These are phyloP conservation scores for Stegodyphus mimosarum DNA, from an alignment of 1,140 invertebrate species.

Conservation along the genomic window DNA sequence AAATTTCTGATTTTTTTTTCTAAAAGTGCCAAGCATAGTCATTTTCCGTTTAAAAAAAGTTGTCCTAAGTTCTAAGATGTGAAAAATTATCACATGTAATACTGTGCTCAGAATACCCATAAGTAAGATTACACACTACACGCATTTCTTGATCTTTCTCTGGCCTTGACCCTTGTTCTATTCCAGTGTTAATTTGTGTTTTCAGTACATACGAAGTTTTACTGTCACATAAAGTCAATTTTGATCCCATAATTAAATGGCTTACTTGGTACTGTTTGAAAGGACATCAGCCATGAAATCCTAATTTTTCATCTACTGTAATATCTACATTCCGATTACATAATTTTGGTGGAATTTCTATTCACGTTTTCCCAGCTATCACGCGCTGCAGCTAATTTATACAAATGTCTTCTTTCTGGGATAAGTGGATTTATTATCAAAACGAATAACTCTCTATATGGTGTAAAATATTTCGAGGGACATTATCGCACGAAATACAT, in stretches of 20 bases:
- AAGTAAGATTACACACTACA: not conserved
- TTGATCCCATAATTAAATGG: no score
- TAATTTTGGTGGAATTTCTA: no score
- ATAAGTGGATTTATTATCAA: no score
- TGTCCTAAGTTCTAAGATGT: not conserved
- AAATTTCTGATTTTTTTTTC: not conserved
- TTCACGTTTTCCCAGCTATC: no score
- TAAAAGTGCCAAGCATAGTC: not conserved
- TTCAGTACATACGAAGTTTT: constrained; percentile 10
- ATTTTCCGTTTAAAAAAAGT: not conserved
- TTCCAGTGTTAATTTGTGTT: not conserved
- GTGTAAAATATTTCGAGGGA: no score
- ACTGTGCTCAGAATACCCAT: not conserved
- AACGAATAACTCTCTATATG: no score
- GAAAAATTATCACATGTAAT: not conserved
- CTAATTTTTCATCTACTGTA: no score
- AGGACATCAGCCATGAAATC: not conserved
- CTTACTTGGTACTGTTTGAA: not conserved
- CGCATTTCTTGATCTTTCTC: not conserved
- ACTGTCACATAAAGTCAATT: not conserved
- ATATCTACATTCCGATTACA: no score
- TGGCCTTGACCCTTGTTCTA: not conserved
- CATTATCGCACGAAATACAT: no score
- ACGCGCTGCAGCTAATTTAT: no score
- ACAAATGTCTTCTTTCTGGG: no score